These are phyloP conservation scores for Cryptophagus acutangulus DNA, from an alignment of 2,888 invertebrate species.

Conservation along the genomic window DNA sequence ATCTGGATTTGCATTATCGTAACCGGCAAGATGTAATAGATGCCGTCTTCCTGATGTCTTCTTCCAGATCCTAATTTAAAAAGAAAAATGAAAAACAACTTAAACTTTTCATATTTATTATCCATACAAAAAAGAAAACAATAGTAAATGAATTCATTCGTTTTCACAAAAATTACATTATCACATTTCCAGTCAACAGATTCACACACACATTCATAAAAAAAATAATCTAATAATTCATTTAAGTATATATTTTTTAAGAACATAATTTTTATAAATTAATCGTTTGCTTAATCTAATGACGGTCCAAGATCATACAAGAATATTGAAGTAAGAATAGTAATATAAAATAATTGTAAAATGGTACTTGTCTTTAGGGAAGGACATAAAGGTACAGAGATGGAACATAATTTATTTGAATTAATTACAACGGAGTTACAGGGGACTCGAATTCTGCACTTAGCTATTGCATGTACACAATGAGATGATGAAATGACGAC, in stretches of 20 bases:
- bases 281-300: constrained; percentile 37
- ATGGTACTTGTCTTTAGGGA: constrained; percentile 14
- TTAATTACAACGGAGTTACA: constrained; percentile 18
- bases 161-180: constrained; percentile 33
- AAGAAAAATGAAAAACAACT: constrained; percentile 14
- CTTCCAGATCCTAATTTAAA: too few species aligned
- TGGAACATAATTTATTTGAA: constrained; percentile 24
- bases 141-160: constrained; percentile 34
- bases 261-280: constrained; percentile 45
- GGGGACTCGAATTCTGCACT: too few species aligned
- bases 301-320: constrained; percentile 37
- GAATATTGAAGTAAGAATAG: constrained; percentile 28
- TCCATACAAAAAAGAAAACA: constrained; percentile 39
- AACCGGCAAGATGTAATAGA: too few species aligned
- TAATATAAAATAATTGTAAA: constrained; percentile 16
- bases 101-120: constrained; percentile 35
- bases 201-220: constrained; percentile 32
- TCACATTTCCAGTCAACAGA: constrained; percentile 35
- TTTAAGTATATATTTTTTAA: constrained; percentile 41
- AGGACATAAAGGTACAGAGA: constrained; percentile 35
- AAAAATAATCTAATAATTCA: constrained; percentile 35
- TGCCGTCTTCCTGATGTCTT: too few species aligned
- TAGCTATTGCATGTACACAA: constrained; percentile 40
- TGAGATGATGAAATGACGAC: constrained; percentile 35
- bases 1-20: too few species aligned